Evolutionary conservation across 1,140 invertebrate genomes (phyloP), one percentile per base, ranked within the genome.

Genomic region (Heliconius nattereri): DNA sequence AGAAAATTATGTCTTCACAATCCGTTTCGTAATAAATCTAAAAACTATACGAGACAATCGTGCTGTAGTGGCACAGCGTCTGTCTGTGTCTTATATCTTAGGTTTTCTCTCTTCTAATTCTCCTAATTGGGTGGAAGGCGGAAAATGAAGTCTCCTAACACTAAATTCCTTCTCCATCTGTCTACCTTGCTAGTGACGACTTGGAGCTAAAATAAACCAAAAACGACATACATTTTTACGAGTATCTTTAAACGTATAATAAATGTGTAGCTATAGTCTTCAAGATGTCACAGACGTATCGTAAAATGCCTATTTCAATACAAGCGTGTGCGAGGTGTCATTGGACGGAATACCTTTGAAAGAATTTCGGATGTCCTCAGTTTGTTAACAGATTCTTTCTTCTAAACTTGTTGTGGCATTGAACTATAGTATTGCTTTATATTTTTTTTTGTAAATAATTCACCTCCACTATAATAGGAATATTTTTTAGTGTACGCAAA

Each of bases 351-450:
- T 79, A 49, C 40, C 60, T 79, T 79, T 11, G 11, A 40, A 54
- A 73, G 71, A 75, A 73, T 73, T 54, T 70, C 78, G 71, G 71
- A 73, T 45, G 72, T 70, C 73, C 78, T 79, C 71, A 70, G 52
- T 71, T 66, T 70, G 70, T 35, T 75, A 40, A 75, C 78, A 75
- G 60, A 66, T 79, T 71, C 19, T 79, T 75, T 73, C 52, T 8
- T 60, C 13, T 23, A 73, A 40, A 66, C 19, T 60, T 40, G 16
- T 23, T 60, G 20, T 66, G 8, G 20, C 20, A 29, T 66, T 66
- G 60, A 66, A 29, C 60, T 66, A 66, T 9, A 66, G 26, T 13
- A 23, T 11, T 60, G 13, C 57, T n/a, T n/a, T 66, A 66, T 29
- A 16, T 57, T 26, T 16, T 29, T 66, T 16, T 16, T 29, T 13